phyloP scores from a whole-genome alignment of 2,797 vertebrate species.

The Allobates femoralis region DNA sequence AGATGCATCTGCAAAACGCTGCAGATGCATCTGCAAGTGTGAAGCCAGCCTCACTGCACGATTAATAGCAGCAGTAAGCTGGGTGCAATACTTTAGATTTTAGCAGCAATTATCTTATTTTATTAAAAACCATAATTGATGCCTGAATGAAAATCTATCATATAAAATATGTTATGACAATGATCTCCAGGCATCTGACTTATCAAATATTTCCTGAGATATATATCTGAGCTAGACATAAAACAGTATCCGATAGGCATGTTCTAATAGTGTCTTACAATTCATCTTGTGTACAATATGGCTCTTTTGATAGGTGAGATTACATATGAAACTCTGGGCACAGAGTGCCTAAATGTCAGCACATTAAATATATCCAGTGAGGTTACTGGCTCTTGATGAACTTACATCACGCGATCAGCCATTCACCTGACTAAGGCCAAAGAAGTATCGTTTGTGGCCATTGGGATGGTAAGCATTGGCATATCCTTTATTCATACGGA shows the following conservation, averaged over 20 bases:
- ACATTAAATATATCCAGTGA: background rate
- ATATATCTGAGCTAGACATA: background rate
- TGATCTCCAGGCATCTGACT: background rate
- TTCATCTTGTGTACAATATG: background rate
- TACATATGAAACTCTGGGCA: background rate
- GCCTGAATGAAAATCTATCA: background rate
- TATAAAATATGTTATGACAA: background rate
- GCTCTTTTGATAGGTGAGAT: background rate
- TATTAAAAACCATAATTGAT: background rate
- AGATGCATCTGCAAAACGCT: no score
- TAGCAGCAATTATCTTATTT: background rate
- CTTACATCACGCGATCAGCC: background rate
- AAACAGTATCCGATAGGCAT: background rate
- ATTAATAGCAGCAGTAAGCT: background rate
- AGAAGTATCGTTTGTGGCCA: no score
- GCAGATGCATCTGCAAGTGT: no score
- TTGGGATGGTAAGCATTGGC: no score
- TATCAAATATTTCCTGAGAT: slow-evolving; percentile 21
- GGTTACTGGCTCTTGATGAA: background rate
- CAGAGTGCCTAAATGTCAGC: no score
- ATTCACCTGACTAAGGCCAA: no score
- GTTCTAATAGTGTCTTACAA: background rate
- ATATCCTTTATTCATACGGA: no score
- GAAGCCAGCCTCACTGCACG: no score
- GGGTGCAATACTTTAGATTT: background rate